Base-by-base conservation (phyloP, 2,888 invertebrate genomes). In the Charanyca ferruginea region DNA sequence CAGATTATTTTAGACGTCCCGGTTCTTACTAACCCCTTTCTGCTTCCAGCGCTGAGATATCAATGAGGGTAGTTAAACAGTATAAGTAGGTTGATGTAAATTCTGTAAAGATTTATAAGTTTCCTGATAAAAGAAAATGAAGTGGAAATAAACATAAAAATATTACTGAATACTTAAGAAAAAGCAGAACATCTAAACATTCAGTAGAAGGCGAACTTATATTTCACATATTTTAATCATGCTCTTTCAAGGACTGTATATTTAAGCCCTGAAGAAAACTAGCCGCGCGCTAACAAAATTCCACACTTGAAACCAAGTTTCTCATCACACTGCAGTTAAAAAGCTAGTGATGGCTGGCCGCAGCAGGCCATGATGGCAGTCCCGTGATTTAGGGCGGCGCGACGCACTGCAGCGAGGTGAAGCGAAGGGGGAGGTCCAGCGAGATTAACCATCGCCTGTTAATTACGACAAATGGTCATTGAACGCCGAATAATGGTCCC, bases 381-480 rank as follows among this genome's bases (percentile, higher is more conserved):
- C 58, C 80, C 69, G 91, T 94, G 92, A 94, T 94, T 93, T 94
- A 94, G 91, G 84, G 86, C 86, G 93, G 89, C 94, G 93, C 91
- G 93, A 89, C 93, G 88, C 90, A 83, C 78, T 81, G 66, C 65
- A 25, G 53, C 32, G 69, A 54, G 67, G 38, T 51, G 54, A 67
- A 54, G 41, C 32, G 73, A 25, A 63, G 23, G 47, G 8, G 47
- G 38, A 58, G 76, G 84, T 66, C 71, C 77, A 65, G 74, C 83
- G 86, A 91, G 91, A 93, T 93, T 93, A 93, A 91, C 93, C 90
- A 90, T 90, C 87, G 87, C 73, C 85, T 85, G 93, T 90, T 94
- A 93, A 94, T 94, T 90, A 87, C 94, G 88, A 93, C 90, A 91
- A 93, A 94, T 92, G 91, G 88, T 85, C 89, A 88, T 85, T 87